Evolutionary conservation across 2,888 invertebrate genomes (phyloP).

Genomic region (Abrostola tripartita): DNA sequence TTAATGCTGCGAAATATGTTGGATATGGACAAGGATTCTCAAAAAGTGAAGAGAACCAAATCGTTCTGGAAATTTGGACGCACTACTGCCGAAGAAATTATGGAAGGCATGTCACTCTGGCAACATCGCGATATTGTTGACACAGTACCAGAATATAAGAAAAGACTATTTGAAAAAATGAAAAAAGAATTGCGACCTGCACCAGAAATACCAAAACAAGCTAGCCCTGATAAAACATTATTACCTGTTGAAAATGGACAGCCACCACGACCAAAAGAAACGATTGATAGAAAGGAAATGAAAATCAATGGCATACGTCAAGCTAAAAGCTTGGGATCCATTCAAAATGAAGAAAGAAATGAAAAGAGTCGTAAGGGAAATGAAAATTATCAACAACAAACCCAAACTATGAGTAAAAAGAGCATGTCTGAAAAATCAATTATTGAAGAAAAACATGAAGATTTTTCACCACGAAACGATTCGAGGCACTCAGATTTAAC

Average conservation of each 20-base stretch:
- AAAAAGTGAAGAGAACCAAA: conserved; percentile 93
- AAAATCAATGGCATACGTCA: conserved; percentile 83
- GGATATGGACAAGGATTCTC: conserved; percentile 89
- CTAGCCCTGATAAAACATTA: conserved; percentile 69
- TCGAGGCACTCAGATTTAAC: conserved; percentile 84
- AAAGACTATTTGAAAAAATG: conserved; percentile 82
- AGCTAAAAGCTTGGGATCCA: conserved; percentile 84
- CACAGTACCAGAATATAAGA: conserved; percentile 88
- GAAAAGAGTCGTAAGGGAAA: conserved; percentile 71
- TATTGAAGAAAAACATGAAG: conserved; percentile 81
- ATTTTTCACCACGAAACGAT: conserved; percentile 79
- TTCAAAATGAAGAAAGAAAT: conserved; percentile 78
- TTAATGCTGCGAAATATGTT: conserved; percentile 83
- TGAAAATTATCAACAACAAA: conserved; percentile 74
- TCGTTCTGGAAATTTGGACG: conserved; percentile 95
- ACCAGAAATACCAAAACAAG: conserved; percentile 77
- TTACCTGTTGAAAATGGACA: conserved; percentile 68
- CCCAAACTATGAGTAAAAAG: conserved; percentile 77
- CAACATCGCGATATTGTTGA: conserved; percentile 95
- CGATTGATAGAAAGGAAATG: conserved; percentile 83
- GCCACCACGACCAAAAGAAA: conserved; percentile 75
- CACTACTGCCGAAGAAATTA: conserved; percentile 91
- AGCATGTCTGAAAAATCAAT: conserved; percentile 83
- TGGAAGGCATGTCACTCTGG: conserved; percentile 96
- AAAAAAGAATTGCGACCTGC: conserved; percentile 82